phyloP scores from a whole-genome alignment of 2,113 vertebrate genomes.

The Fregetta grallaria region DNA sequence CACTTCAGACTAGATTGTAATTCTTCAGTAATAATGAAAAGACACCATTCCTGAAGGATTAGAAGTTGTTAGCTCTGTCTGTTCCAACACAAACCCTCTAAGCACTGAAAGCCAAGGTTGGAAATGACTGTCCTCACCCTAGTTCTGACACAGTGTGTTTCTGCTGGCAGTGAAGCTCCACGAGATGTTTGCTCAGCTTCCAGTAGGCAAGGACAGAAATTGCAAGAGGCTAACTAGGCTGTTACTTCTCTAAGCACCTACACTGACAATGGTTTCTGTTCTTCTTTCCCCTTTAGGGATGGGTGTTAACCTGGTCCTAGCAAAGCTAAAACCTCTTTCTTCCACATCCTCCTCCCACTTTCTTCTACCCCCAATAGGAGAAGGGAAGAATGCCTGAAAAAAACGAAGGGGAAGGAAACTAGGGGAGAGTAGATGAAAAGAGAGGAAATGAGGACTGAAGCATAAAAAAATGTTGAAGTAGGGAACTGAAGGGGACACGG shows the following conservation, averaged over 20 bases:
- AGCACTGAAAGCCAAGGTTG: neutral
- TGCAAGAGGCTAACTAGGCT: neutral
- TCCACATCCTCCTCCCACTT: neutral
- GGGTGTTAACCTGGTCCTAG: neutral
- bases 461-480: neutral
- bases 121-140: neutral
- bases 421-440: neutral
- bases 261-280: neutral
- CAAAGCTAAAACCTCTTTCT: neutral
- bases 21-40: neutral
- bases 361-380: neutral
- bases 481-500: neutral
- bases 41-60: neutral
- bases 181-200: neutral
- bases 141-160: neutral
- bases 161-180: neutral
- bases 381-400: neutral
- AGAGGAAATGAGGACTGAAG: neutral
- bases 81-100: neutral
- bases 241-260: neutral
- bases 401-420: neutral
- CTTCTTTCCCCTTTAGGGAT: neutral
- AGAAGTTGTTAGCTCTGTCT: neutral
- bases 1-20: neutral
- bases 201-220: neutral